Conservation (phyloP, 2,888 invertebrate species). For the Perizoma flavofasciatum region DNA sequence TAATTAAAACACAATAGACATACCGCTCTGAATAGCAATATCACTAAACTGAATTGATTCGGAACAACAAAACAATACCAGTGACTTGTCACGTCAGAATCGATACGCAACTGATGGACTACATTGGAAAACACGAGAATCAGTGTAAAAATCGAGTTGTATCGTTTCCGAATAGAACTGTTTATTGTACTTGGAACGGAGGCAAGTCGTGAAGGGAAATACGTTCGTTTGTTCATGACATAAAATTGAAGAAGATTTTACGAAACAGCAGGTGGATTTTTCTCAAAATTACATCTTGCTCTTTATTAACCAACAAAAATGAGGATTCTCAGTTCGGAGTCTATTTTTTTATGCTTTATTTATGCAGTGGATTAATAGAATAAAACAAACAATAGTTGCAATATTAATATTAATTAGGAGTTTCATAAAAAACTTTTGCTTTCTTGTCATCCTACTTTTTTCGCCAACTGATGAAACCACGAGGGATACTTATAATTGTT, state of each 20-base stretch:
- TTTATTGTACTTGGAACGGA: slow-evolving; percentile 67
- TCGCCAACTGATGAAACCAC: no score
- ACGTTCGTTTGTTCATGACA: slow-evolving; percentile 15
- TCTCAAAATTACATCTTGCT: not conserved
- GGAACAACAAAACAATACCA: slow-evolving; percentile 41
- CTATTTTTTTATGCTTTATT: no score
- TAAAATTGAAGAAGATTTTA: slow-evolving; percentile 10
- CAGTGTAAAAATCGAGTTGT: slow-evolving; percentile 63
- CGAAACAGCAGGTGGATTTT: not conserved
- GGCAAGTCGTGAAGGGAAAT: slow-evolving; percentile 24
- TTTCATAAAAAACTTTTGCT: no score
- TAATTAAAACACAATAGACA: slow-evolving; percentile 8
- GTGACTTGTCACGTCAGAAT: slow-evolving; percentile 40
- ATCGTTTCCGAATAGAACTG: slow-evolving; percentile 46
- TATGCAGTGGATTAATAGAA: no score
- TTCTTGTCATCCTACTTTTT: no score
- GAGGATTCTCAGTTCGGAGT: no score
- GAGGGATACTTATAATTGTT: no score
- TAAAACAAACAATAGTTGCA: no score
- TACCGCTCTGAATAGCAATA: slow-evolving; percentile 19
- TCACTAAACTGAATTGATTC: slow-evolving; percentile 40
- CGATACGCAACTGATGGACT: slow-evolving; percentile 49
- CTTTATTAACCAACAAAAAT: not conserved
- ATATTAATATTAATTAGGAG: no score
- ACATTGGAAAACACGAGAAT: slow-evolving; percentile 39